Evolutionary conservation across 2,888 invertebrate genomes (phyloP), one percentile per base, ranked within the genome.

Genomic region (Stictocephala bisonia): DNA sequence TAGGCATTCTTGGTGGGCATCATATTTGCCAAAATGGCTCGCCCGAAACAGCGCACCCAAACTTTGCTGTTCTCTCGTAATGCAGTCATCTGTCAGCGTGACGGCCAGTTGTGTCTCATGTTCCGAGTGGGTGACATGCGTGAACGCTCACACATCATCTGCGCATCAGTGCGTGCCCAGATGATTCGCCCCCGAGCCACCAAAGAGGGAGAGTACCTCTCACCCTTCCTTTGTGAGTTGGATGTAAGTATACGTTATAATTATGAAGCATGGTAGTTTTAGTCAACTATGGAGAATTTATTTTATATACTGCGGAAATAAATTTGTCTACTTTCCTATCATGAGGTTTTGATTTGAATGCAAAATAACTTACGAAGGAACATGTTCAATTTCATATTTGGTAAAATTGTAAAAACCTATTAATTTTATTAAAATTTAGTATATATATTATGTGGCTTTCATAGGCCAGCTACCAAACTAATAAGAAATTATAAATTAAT

Each of bases 51-150:
- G 77, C 88, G 98, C 73, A 94, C 96, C 0, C 95, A 97, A 84
- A 99, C 98, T 0, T 87, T 99, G 66, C 87, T 98, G 73, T 99
- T 98, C 84, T 96, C 96, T 72, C 91, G 92, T 80, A 90, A 94
- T 81, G 94, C 96, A 0, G 93, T 96, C 1, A 90, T 98, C 70
- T 94, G 94, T 80, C 90, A 94, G 81, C 88, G 96, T 68, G 95
- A 98, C 82, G 93, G 94, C 0, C 88, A 90, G 72, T 86, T 97
- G 7, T 93, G 94, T 81, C 86, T 98, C 29, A 91, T 96, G 89
- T 96, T 97, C 82, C 88, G 97, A 31, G 95, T 98, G 0, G 97
- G 97, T 1, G 97, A 98, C 83, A 95, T 98, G 91, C 88, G 97
- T 27, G 79, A 79, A 48, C 93, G 93, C 83, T 96, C 96, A 0